Evolutionary conservation across 2,113 vertebrate genomes (phyloP).

Genomic region (Saguinus midas): DNA sequence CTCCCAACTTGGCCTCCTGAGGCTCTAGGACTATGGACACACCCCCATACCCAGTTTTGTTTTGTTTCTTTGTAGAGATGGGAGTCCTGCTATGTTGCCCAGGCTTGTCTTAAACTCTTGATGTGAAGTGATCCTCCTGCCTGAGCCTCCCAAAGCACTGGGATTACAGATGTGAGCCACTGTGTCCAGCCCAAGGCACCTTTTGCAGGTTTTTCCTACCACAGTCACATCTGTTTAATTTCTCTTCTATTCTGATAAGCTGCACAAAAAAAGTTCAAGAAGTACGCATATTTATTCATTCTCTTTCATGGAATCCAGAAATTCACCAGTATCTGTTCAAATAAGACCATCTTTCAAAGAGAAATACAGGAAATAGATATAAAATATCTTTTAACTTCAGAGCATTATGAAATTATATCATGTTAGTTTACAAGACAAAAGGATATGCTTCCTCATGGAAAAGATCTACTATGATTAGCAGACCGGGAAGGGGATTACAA

Average conservation of each 20-base stretch:
- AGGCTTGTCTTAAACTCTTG: too few species aligned
- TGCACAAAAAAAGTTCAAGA: conserved; percentile 17
- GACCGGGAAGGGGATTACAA: conserved; percentile 21
- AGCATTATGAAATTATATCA: not conserved
- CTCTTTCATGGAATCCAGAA: not conserved
- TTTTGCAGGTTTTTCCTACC: not conserved
- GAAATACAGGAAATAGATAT: not conserved
- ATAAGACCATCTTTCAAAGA: conserved; percentile 21
- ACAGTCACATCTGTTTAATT: not conserved
- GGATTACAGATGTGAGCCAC: too few species aligned
- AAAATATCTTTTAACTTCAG: not conserved
- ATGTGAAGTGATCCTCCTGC: too few species aligned
- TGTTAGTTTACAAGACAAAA: not conserved
- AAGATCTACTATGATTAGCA: conserved; percentile 23
- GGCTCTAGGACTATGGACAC: too few species aligned
- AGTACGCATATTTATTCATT: not conserved
- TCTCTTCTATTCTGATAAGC: conserved; percentile 14
- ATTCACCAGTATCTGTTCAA: not conserved
- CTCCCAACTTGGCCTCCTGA: too few species aligned
- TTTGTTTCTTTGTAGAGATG: too few species aligned
- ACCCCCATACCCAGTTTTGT: too few species aligned
- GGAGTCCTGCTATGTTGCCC: too few species aligned
- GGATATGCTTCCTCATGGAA: not conserved
- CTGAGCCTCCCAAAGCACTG: too few species aligned
- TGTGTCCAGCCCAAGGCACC: too few species aligned